These are phyloP conservation scores for Hydrozoanthus tunicans DNA, from an alignment of 64 coral and sea anemone genomes.

Conservation along the genomic window DNA sequence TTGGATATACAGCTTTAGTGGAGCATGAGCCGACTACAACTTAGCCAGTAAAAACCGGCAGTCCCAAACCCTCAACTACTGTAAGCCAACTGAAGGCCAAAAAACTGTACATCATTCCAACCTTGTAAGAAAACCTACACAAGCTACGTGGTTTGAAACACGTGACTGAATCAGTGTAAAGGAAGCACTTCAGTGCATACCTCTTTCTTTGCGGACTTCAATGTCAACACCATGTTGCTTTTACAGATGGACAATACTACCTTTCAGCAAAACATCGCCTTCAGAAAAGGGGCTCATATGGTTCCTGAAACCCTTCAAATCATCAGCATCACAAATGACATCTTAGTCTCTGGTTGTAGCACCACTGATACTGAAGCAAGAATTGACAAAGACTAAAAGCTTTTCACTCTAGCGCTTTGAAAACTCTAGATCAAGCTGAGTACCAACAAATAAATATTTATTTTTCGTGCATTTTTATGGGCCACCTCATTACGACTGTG, in stretches of 20 bases:
- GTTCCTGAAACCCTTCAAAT: neutral
- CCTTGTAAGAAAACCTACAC: constrained; percentile 2
- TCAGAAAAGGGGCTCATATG: neutral
- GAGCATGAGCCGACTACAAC: neutral
- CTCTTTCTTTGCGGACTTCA: neutral
- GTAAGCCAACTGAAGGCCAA: too few species aligned
- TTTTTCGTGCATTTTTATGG: neutral
- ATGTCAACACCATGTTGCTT: neutral
- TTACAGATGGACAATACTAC: too few species aligned
- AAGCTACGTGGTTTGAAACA: neutral
- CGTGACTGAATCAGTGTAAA: neutral
- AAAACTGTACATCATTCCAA: neutral
- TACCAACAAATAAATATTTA: neutral
- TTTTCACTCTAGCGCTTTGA: constrained; percentile 9
- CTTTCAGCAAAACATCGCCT: neutral
- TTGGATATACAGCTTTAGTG: too few species aligned
- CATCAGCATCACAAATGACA: neutral
- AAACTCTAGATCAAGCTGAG: neutral
- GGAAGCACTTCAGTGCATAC: neutral
- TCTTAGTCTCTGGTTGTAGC: neutral
- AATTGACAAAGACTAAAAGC: neutral
- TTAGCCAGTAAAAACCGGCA: neutral
- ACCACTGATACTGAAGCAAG: neutral
- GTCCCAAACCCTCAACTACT: too few species aligned
- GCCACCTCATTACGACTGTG: neutral